Base-by-base conservation (phyloP, 2,113 vertebrate genomes). In the Toxostoma redivivum region DNA sequence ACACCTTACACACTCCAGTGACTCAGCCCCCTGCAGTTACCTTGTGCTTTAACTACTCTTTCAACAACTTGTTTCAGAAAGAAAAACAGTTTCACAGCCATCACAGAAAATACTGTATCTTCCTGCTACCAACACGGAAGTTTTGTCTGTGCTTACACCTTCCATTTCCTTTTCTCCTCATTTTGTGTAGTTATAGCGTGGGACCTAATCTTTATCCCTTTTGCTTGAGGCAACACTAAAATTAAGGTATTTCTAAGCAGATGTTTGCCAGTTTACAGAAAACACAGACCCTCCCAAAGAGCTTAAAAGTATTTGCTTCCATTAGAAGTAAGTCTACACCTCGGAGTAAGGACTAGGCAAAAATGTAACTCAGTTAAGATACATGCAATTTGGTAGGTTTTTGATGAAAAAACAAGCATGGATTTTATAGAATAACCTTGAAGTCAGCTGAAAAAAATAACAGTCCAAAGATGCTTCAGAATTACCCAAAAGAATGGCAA, bases 401-500 rank as follows among this genome's bases (percentile, higher is more conserved):
- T 18, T 5, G 5, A n/a, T 23, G 3, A n/a, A 40, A 62, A 84
- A 87, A 47, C 7, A 56, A 69, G 14, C 3, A 11, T 0, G 2
- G 11, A 7, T 66, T 78, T 79, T n/a, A 58, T 5, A 58, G 9
- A 83, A 7, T 16, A 48, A 61, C 51, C 16, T 20, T 54, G 5
- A 90, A 89, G 5, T 25, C 25, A 64, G 35, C 33, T 51, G 12
- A 38, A 53, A 61, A 61, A 35, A 71, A 18, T 45, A 48, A 58
- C 21, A 65, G 15, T 12, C 12, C 17, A 85, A 47, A 62, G 5
- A 56, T 57, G 42, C 51, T 58, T 50, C 40, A 42, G 20, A 86
- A 58, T 64, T n/a, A 73, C 2, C 23, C 3, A 17, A 67, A 47
- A 24, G 2, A 33, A 5, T 0, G 0, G 7, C 2, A 44, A 47